Base-by-base conservation (phyloP, 2,113 vertebrate genomes). In the Chascanopsetta lugubris region DNA sequence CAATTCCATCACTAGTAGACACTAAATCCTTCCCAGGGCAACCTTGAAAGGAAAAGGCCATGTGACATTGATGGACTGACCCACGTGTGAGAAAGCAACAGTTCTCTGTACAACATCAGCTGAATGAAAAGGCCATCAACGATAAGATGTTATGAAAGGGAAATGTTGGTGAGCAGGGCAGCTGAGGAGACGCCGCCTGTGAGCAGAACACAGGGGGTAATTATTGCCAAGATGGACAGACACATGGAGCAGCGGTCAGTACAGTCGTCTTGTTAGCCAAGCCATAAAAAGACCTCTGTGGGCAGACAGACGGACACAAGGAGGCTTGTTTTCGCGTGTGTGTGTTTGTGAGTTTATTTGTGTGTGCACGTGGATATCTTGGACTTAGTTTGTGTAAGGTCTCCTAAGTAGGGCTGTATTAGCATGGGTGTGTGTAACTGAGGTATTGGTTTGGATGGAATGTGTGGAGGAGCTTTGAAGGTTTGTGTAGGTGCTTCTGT, bases 251-350 rank as follows among this genome's bases (percentile, higher is more conserved):
- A 61, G 82, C 26, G 83, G 80, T 87, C 77, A 74, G 86, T 63
- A 42, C 70, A 73, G 73, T 58, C 65, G 57, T 51, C 26, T 78
- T 84, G 69, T 75, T 85, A 71, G 82, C 75, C 79, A 54, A 72
- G 83, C 81, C 79, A 68, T 82, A 89, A 87, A 89, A 88, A 88
- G 87, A 83, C 70, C 34, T 73, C 69, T 87, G 89, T 81, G 89
- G 86, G 72, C 81, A 84, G 86, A 80, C 77, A 50, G 66, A 58
- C 46, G 47, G 70, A 86, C 83, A 84, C 64, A 75, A 30, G 45
- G 69, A 60, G 43, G 61, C 34, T 29, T 75, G 75, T 88, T 60
- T 86, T 80, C 40, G 47, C 21, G 21, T 64, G 43, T 49, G 43
- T 25, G 32, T 43, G 49, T 81, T 20, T 49, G 24, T 27, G 49